Evolutionary conservation across 2,888 invertebrate genomes (phyloP), one percentile per base, ranked within the genome.

Genomic region (Micoletzkya japonica): DNA sequence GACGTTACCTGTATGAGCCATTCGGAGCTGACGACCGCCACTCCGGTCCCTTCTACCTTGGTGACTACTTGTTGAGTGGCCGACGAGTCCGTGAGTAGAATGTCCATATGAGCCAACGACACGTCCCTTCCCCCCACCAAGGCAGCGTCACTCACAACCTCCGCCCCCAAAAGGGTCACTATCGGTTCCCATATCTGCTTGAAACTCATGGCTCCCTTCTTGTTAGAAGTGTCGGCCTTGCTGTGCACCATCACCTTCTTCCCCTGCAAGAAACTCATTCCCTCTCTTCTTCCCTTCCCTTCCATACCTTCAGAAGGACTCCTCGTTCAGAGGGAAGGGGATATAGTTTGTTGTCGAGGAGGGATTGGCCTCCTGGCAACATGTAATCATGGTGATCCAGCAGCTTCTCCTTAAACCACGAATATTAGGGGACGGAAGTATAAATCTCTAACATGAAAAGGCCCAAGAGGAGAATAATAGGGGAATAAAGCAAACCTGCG

Each of bases 71-170:
- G 56, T 14, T 7, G n/a, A 6, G 83, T 72, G 73, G 86, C 86
- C 10, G 81, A 78, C n/a, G 57, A 72, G 74, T 88, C 88, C 10
- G 87, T 85, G n/a, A 87, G 78, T 17, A 87, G 76, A 10, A 86
- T 77, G 74, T 87, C 82, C 7, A 61, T n/a, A 3, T 34, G 57
- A 24, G 58, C 36, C 17, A 60, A n/a, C 17, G 61, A 26, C 14
- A 36, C 67, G 24, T 24, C 71, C n/a, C n/a, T n/a, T n/a, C n/a
- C n/a, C n/a, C n/a, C n/a, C 10, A 49, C 56, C 2, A 64, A 28
- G 20, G 32, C 49, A 20, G 69, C 68, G 36, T 37, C 63, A 26
- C 14, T n/a, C 30, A 80, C 36, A 7, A 82, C 71, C 2, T 44
- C 68, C 14, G 78, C 85, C 17, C 85, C 85, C 58, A 86, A 76